Base-by-base conservation (phyloP, 2,797 vertebrate species). In the Hypotaenidia okinawae region DNA sequence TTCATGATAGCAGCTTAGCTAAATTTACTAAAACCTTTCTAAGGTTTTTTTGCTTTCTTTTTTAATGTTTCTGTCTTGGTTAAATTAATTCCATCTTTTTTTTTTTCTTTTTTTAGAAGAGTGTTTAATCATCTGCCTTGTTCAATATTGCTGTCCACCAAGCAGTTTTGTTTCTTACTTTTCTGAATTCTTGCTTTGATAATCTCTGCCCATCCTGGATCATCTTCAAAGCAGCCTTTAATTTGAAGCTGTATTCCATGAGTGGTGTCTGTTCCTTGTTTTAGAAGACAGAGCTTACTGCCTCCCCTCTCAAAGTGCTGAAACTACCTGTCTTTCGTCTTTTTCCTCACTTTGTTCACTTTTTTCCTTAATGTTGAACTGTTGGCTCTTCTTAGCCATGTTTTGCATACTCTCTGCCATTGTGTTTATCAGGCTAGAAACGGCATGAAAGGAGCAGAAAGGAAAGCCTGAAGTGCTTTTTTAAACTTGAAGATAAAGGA, bases 101-200 rank as follows among this genome's bases (percentile, higher is more conserved):
- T 51, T 28, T 8, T 77, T 78, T 47, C 25, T 8, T 52, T 70
- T 74, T 78, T 51, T 25, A 33, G 13, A 55, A 76, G 15, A 4
- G 11, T 57, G 45, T 90, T 95, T 90, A 91, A 72, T 93, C 64
- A 84, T 88, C 52, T 89, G 57, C 57, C 45, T 94, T 82, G 55
- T 69, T 81, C 72, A 57, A 6, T 61, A 23, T 88, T 28, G 9
- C 23, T 87, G 86, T 82, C 83, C 83, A 73, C 59, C 14, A 18
- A 54, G 39, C 58, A 13, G 15, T 6, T 3, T 49, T 16, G 4
- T 13, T 6, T 47, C 58, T 77, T 22, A 9, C 3, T 62, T 80
- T 55, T 66, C 59, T 77, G 70, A 96, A 61, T 92, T 94, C 68
- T 87, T 90, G 55, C 76, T 93, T 95, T 95, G 91, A 96, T 96